phyloP scores from a whole-genome alignment of 2,888 invertebrate genomes.

The Ophioninae sp. region DNA sequence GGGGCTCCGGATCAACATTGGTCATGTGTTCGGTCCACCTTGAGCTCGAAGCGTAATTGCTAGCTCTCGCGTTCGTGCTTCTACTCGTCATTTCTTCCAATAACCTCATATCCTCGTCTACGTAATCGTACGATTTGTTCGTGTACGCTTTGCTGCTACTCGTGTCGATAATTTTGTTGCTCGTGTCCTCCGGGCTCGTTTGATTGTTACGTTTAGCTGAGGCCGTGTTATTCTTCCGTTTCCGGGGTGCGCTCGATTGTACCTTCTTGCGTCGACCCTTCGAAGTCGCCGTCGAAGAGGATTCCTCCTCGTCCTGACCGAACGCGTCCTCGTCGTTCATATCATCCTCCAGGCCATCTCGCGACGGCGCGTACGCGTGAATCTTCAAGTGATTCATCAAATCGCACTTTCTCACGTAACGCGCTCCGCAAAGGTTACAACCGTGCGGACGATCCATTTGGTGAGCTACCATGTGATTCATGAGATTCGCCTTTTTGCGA shows the following conservation, averaged over 20 bases:
- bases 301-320: constrained; percentile 75
- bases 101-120: constrained; percentile 81
- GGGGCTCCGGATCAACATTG: constrained; percentile 50
- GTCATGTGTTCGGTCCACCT: constrained; percentile 76
- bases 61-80: constrained; percentile 72
- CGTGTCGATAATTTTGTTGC: constrained; percentile 51
- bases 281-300: constrained; percentile 52
- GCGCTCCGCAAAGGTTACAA: constrained; percentile 91
- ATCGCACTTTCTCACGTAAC: constrained; percentile 90
- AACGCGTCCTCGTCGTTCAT: constrained; percentile 81
- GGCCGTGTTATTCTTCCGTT: constrained; percentile 76
- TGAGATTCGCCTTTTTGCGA: constrained; percentile 90
- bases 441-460: constrained; percentile 92
- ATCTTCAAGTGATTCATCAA: constrained; percentile 92
- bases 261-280: constrained; percentile 78
- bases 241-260: constrained; percentile 78
- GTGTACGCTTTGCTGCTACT: constrained; percentile 54
- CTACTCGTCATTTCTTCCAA: constrained; percentile 81
- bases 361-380: constrained; percentile 89
- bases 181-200: constrained; percentile 33
- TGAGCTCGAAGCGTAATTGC: constrained; percentile 82
- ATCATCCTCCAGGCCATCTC: constrained; percentile 82
- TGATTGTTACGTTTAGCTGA: constrained; percentile 67
- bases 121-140: constrained; percentile 80
- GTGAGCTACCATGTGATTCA: constrained; percentile 94